Evolutionary conservation across 2,797 vertebrate genomes (phyloP), one percentile per base, ranked within the genome.

Genomic region (Periophthalmus magnuspinnatus): DNA sequence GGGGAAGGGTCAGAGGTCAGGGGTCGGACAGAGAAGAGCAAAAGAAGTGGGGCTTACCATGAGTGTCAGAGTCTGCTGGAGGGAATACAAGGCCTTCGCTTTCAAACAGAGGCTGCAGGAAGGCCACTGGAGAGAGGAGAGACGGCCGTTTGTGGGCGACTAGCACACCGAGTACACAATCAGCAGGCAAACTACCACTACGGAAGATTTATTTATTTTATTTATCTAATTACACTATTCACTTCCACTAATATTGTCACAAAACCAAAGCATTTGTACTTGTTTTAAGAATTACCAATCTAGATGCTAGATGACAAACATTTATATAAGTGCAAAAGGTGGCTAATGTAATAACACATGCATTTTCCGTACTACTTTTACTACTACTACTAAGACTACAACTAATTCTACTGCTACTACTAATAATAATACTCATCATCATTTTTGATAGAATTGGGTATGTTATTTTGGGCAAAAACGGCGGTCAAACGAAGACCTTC

Each of bases 91-190:
- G 91, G 88, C 87, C 91, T 91, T 92, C 91, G 89, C 87, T 89
- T 90, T 92, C 91, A 92, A 91, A 91, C 71, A 91, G 85, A 84
- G 91, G 91, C 88, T 91, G 91, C 90, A 91, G 91, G 90, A 90
- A 92, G 86, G 90, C 89, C 90, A 90, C 91, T 92, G 91, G 86
- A 91, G 90, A 91, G 88, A 92, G 87, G 91, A 88, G 90, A 92
- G 90, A 77, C 83, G 86, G 85, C 81, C 58, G 85, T 83, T 85
- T 83, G 88, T 91, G 86, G 87, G 63, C 17, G 28, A 28, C 28
- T 28, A 28, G 28, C 28, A 28, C 28, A 28, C 28, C 28, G 28
- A 28, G 28, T 28, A 28, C 28, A 52, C 17, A 19, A 17, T 52
- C n/a, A 52, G 19, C 13, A 45, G 28, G 41, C 41, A 41, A 10